These are phyloP conservation scores for Anguilla megastoma DNA, from an alignment of 2,797 vertebrate genomes.

Conservation along the genomic window DNA sequence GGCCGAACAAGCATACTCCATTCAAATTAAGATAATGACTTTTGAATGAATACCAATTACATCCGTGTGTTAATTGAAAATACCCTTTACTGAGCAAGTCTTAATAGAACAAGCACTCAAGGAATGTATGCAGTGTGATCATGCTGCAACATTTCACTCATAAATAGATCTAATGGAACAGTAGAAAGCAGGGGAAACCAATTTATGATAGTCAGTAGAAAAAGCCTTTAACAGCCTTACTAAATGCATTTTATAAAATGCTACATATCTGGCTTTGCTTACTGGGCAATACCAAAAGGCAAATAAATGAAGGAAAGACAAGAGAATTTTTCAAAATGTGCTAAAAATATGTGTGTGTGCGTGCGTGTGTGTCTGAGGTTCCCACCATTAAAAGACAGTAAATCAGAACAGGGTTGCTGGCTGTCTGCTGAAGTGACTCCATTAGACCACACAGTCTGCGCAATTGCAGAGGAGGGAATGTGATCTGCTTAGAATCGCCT, in stretches of 20 bases:
- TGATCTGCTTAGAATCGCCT: not conserved
- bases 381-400: not conserved
- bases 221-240: not conserved
- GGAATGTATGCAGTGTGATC: not conserved
- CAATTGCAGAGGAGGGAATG: not conserved
- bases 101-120: not conserved
- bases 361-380: not conserved
- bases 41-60: conserved; percentile 17
- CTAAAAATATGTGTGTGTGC: not conserved
- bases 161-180: not conserved
- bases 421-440: conserved; percentile 1
- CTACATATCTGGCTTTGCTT: not conserved
- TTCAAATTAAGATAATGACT: conserved; percentile 16
- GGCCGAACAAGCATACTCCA: not conserved
- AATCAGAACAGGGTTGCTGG: conserved; percentile 2
- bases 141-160: not conserved
- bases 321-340: no score
- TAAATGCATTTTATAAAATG: not conserved
- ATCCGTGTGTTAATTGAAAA: conserved; percentile 9
- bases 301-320: not conserved
- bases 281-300: not conserved
- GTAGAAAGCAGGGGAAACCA: not conserved
- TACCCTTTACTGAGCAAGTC: conserved; percentile 4
- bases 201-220: not conserved
- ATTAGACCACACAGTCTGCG: not conserved